Conservation (phyloP, 2,797 vertebrate genomes). For the Parambassis ranga region DNA sequence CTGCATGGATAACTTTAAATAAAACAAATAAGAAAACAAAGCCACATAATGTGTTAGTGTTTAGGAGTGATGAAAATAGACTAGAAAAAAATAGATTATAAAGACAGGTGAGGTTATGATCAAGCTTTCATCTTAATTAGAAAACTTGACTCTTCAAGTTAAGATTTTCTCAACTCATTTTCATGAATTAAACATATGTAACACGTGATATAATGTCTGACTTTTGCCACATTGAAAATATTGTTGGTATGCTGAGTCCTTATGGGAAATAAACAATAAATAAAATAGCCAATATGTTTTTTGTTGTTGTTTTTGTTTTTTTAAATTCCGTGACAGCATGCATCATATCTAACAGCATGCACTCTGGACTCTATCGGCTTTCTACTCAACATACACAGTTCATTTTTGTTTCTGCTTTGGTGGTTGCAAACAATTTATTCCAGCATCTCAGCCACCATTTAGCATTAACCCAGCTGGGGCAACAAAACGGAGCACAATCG, state of each 20-base stretch:
- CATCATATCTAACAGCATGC: no score
- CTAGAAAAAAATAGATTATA: no score
- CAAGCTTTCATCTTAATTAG: constrained; percentile 61
- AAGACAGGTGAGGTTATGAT: constrained; percentile 39
- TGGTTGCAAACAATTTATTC: constrained; percentile 80
- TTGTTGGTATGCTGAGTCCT: no score
- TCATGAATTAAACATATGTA: constrained; percentile 22
- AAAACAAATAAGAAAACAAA: background rate
- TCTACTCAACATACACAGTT: constrained; percentile 46
- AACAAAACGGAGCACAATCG: constrained; percentile 83
- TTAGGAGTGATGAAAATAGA: background rate
- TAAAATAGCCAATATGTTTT: no score
- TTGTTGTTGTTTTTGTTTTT: no score
- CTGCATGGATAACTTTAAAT: background rate
- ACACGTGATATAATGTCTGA: background rate
- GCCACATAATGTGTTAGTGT: background rate
- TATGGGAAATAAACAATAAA: no score
- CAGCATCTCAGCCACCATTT: constrained; percentile 81
- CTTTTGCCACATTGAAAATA: no score
- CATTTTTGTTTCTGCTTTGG: constrained; percentile 70
- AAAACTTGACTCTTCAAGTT: no score
- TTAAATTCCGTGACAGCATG: background rate
- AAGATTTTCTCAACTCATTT: constrained; percentile 25
- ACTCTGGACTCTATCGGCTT: no score
- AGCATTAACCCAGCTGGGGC: constrained; percentile 86